Percentiles rank a stretch among this genome's conserved stretches.
Evolutionary conservation across 2,888 invertebrate genomes (phyloP).

Genomic region (Theretra japonica): DNA sequence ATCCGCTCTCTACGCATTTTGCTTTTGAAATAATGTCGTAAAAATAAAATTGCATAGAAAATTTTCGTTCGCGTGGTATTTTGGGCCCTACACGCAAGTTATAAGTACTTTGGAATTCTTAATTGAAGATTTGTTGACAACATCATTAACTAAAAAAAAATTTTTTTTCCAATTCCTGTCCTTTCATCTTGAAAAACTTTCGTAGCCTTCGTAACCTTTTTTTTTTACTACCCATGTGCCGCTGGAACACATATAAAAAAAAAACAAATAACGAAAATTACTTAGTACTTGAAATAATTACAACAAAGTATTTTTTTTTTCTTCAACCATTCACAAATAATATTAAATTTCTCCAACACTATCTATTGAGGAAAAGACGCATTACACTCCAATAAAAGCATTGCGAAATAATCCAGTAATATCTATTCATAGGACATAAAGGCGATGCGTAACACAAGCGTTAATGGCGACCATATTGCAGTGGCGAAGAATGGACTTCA

Average conservation of each 20-base stretch:
- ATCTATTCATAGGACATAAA: neutral
- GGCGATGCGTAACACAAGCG: neutral
- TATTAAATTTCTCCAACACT: conserved; percentile 3
- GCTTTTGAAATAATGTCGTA: conserved; percentile 5
- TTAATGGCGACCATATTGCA: conserved; percentile 2
- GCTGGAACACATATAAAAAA: no score
- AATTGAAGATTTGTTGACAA: no score
- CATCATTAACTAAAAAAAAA: no score
- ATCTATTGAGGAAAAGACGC: neutral
- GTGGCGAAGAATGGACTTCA: conserved; percentile 12
- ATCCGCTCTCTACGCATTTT: neutral
- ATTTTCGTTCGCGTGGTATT: neutral
- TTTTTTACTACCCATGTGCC: no score
- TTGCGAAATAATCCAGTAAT: neutral
- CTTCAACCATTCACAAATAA: neutral
- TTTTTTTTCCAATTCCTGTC: no score
- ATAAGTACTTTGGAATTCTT: neutral
- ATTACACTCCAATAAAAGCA: neutral
- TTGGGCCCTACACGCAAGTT: neutral
- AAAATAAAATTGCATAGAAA: conserved; percentile 2
- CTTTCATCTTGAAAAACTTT: no score
- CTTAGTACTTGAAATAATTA: no score
- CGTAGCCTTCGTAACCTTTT: no score
- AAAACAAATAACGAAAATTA: no score
- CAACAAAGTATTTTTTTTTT: no score